Evolutionary conservation across 2,888 invertebrate species (phyloP), one percentile per base, ranked within the genome.

Genomic region (Nematopogon swammerdamellus): DNA sequence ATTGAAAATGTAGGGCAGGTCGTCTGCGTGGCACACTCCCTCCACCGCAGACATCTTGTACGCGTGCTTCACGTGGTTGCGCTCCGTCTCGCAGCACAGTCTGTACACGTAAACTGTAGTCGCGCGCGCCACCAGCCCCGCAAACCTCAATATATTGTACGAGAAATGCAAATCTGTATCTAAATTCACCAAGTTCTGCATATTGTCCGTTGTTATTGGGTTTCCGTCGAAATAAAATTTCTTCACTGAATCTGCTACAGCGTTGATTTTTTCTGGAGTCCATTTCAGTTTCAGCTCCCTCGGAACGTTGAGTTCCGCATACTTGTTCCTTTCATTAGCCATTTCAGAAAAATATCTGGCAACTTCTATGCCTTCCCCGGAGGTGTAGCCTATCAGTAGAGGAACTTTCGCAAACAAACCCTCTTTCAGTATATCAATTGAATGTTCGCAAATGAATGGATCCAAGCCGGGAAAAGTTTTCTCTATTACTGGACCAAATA

Each of bases 401-500:
- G 80, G 75, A 1, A 79, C 67, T n/a, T 48, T 19, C 8, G 67
- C 63, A 48, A 69, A 57, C 18, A 56, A 53, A 3, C 72, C 74
- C 49, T 55, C 63, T 54, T 54, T 65, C 14, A 76, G 61, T 53
- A 67, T 59, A 49, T 66, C 61, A 10, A 56, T 54, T 5, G 76
- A 73, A 20, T 56, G 49, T 55, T 70, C 64, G 4, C 64, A 57
- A 53, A 77, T 55, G 56, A 77, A 80, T 53, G 66, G 68, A 36
- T 67, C 64, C 51, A 60, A 60, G 5, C 60, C 61, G 19, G 65
- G 54, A 56, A 64, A 52, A 2, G 58, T 50, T 52, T 69, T 76
- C 58, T 80, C 80, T 48, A 77, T 60, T 42, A 80, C 79, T 14
- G 80, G 79, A 2, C 69, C 68, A 54, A 79, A 77, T n/a, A 63